Evolutionary conservation across 2,797 vertebrate species (phyloP).

Genomic region (Halcyon leucocephala): DNA sequence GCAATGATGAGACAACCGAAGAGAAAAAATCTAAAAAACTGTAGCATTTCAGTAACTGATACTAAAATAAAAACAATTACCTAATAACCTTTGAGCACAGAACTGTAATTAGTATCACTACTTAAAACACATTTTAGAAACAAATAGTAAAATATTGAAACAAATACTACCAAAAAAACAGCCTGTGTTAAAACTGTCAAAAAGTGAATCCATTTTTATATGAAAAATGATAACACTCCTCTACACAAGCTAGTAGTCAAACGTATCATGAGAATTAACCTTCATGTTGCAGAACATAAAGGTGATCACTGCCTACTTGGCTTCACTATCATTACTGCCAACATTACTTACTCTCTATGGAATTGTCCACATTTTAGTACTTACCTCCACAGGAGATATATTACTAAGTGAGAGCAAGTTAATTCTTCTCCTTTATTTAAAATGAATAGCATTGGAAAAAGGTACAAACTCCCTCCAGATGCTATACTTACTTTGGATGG

Average conservation of each 20-base stretch:
- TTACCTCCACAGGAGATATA: not conserved
- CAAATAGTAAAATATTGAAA: not conserved
- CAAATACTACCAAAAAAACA: not conserved
- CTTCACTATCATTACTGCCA: not conserved
- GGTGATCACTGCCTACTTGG: not conserved
- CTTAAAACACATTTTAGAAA: not conserved
- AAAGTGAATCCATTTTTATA: not conserved
- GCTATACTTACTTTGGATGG: constrained; percentile 49
- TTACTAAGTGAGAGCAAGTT: not conserved
- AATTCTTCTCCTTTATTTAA: not conserved
- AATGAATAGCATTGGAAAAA: not conserved
- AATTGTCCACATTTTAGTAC: not conserved
- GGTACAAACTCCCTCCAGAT: not conserved
- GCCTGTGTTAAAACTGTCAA: not conserved
- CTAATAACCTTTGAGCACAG: not conserved
- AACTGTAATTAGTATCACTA: not conserved
- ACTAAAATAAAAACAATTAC: not conserved
- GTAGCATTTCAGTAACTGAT: not conserved
- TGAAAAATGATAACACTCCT: not conserved
- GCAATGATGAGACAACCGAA: not conserved
- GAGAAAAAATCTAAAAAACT: not conserved
- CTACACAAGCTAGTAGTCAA: not conserved
- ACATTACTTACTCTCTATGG: not conserved
- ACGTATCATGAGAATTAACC: not conserved
- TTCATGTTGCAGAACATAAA: not conserved